Evolutionary conservation across 1,140 invertebrate species (phyloP), one percentile per base, ranked within the genome.

Genomic region (Theocolax elegans): DNA sequence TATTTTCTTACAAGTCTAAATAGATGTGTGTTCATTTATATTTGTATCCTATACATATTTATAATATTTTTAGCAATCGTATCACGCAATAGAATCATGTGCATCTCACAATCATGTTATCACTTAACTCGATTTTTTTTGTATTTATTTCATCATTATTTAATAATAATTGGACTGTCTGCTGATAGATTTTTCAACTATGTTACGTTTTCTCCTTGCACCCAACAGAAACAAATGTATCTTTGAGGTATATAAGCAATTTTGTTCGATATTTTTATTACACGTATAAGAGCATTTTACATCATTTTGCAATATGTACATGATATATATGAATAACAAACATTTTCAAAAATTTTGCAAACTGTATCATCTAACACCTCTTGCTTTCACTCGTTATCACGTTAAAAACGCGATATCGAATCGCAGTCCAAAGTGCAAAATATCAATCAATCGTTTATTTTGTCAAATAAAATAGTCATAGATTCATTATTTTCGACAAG

Each of bases 291-390:
- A 64, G 62, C 46, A 56, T 70, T 64, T 63, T 49, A 48, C 42
- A 68, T 72, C 70, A 73, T 67, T 69, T 73, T 76, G 71, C 65
- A 75, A 68, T 78, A 77, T 78, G 62, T 77, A 77, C 77, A 78
- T 51, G 56, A 65, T 71, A 71, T 77, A 67, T 35, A 74, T 67
- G 51, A 69, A 51, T 64, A 64, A 53, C 62, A 64, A 64, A 51
- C n/a, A 13, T 49, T 51, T 51, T 25, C 27, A 51, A 49, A 51
- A 64, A 48, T n/a, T 48, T 48, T 63, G 12, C 17, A 35, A n/a
- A n/a, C n/a, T n/a, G n/a, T 63, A 44, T 27, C 38, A 2, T 46
- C 44, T 48, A 12, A 40, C 8, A 10, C 35, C 0, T 25, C 23
- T 19, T 31, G 7, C 31, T 63, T 13, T 62, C 48, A 19, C 27